Conservation (phyloP, 2,888 invertebrate genomes). For the Apotomis betuletana region DNA sequence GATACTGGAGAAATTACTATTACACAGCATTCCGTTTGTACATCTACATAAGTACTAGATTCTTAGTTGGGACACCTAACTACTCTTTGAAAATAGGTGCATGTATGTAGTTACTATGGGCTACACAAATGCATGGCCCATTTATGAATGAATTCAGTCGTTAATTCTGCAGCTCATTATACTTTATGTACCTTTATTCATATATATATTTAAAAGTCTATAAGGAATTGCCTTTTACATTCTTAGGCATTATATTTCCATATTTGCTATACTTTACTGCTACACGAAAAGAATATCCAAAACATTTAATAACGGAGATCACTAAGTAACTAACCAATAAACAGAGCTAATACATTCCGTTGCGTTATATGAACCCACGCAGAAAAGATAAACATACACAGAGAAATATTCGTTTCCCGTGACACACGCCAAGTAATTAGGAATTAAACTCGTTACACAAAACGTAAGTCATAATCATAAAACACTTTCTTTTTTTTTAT, state of each 20-base stretch:
- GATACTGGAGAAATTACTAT: background rate
- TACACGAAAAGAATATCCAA: no score
- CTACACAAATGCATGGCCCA: no score
- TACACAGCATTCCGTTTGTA: background rate
- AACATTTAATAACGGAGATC: background rate
- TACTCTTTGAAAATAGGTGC: no score
- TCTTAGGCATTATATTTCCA: no score
- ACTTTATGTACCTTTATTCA: no score
- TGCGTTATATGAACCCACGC: conserved; percentile 17
- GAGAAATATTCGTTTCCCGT: conserved; percentile 34
- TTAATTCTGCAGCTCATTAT: no score
- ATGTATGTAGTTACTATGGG: no score
- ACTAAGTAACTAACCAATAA: background rate
- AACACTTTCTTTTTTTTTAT: no score
- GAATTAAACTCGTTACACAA: conserved; percentile 37
- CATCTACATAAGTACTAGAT: background rate
- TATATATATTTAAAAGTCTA: no score
- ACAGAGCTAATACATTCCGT: background rate
- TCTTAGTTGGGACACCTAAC: background rate
- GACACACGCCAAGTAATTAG: conserved; percentile 27
- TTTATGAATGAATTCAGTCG: no score
- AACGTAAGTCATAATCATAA: conserved; percentile 31
- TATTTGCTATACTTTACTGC: no score
- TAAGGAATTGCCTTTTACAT: no score
- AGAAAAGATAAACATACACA: conserved; percentile 27